Evolutionary conservation across 2,888 invertebrate genomes (phyloP), one percentile per base, ranked within the genome.

Genomic region (Xestoiulus laeticollis): DNA sequence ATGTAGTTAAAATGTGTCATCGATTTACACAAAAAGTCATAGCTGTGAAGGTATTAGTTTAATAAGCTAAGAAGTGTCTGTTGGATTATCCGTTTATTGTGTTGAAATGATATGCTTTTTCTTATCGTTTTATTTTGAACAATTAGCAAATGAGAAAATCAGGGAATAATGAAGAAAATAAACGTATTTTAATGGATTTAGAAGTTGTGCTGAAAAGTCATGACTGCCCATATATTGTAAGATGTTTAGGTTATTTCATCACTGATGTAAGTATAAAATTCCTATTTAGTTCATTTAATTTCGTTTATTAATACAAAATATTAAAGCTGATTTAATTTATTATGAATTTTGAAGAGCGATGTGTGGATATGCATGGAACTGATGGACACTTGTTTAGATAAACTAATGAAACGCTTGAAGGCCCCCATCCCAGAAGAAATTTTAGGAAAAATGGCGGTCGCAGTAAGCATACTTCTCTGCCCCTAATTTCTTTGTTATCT

Each of bases 351-450:
- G 33, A 90, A 92, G 92, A 90, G 90, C 0, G 98, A 99, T 92
- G 99, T 99, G 0, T 99, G 99, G 98, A 99, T 99, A 91, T 99
- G 99, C 92, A 99, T 99, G 99, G 99, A 99, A 93, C 94, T 99
- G 90, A 99, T 99, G 99, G 96, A 98, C 19, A 98, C 98, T 30
- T 99, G 99, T 93, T 96, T 99, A 91, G 99, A 99, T 92, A 99
- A 99, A 93, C 93, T 99, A 91, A 94, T 99, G 89, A 98, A 97
- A 92, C 93, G 95, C 90, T 94, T 96, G 68, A 95, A 95, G 89
- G 94, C 95, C 90, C 96, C 98, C n/a, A 96, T 99, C 91, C 99
- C 99, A 4, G 99, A 99, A 93, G 94, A 95, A 90, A 98, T 99
- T 91, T 94, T 99, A 90, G 99, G 99, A 90, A 99, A 99, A 94